A percentile compares a stretch with the other conserved stretches of the same genome.
These are phyloP conservation scores for Apamea monoglypha DNA, from an alignment of 2,888 invertebrate genomes.

Conservation along the genomic window DNA sequence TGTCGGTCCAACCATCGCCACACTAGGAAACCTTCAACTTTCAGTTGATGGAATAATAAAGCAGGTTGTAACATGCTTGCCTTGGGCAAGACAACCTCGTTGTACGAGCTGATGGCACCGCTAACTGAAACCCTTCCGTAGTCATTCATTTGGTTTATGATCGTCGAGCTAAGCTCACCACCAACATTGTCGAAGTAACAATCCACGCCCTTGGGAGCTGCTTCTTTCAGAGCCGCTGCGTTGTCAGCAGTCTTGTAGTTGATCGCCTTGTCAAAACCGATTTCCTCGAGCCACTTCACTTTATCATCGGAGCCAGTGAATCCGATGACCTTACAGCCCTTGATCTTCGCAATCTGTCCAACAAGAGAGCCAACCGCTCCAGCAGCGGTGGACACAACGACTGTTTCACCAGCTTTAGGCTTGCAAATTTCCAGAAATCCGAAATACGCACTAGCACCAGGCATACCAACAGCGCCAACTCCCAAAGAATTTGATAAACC, in stretches of 20 bases:
- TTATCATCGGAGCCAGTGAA: slow-evolving; percentile 89
- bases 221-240: background rate
- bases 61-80: background rate
- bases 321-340: slow-evolving; percentile 89
- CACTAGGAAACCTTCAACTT: background rate
- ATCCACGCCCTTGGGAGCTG: background rate
- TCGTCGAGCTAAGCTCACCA: slow-evolving; percentile 90
- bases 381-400: slow-evolving; percentile 80
- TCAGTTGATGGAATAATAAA: background rate
- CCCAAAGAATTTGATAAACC: slow-evolving; percentile 84
- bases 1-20: background rate
- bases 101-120: background rate
- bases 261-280: slow-evolving; percentile 92
- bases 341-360: background rate
- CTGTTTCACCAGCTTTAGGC: slow-evolving; percentile 93
- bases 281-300: slow-evolving; percentile 87
- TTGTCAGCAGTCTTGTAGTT: slow-evolving; percentile 91
- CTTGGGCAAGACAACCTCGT: background rate
- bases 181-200: slow-evolving; percentile 88
- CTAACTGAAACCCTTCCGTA: slow-evolving; percentile 90
- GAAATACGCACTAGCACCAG: slow-evolving; percentile 93
- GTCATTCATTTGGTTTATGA: slow-evolving; percentile 90
- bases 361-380: background rate
- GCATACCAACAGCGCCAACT: slow-evolving; percentile 92
- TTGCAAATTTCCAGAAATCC: slow-evolving; percentile 92